Evolutionary conservation across 2,113 vertebrate genomes (phyloP).

Genomic region (Tupaia chinensis): DNA sequence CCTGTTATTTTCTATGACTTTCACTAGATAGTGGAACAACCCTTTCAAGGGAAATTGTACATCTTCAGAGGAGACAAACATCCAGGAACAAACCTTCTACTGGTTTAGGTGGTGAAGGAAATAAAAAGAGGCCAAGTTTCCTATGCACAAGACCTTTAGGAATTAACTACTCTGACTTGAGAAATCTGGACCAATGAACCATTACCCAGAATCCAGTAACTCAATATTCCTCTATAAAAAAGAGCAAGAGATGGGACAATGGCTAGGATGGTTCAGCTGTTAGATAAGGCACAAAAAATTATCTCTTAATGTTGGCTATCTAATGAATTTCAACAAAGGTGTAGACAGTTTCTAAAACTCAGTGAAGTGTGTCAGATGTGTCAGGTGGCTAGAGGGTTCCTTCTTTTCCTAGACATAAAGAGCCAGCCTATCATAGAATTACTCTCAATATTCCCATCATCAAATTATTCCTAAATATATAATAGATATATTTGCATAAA

Average conservation of each 20-base stretch:
- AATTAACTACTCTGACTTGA: background rate
- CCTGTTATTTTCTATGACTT: background rate
- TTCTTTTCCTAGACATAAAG: background rate
- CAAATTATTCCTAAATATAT: too few relatives aligned
- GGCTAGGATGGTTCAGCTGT: background rate
- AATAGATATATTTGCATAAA: too few relatives aligned
- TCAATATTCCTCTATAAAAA: background rate
- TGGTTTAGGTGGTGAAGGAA: background rate
- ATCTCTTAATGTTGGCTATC: background rate
- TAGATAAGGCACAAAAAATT: background rate
- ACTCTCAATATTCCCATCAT: background rate
- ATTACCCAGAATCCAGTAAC: background rate
- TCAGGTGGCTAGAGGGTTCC: background rate
- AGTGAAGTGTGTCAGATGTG: background rate
- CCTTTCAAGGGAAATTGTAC: background rate
- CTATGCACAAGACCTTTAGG: background rate
- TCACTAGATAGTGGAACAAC: background rate
- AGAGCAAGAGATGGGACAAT: background rate
- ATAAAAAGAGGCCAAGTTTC: background rate
- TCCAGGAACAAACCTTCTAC: background rate
- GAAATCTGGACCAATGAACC: background rate
- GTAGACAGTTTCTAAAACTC: conserved; percentile 24
- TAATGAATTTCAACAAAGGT: background rate
- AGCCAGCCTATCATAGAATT: background rate
- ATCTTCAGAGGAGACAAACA: background rate